Percentiles rank a stretch among this genome's conserved stretches.
Conservation (phyloP, 2,113 vertebrate genomes). For the Archilochus colubris region DNA sequence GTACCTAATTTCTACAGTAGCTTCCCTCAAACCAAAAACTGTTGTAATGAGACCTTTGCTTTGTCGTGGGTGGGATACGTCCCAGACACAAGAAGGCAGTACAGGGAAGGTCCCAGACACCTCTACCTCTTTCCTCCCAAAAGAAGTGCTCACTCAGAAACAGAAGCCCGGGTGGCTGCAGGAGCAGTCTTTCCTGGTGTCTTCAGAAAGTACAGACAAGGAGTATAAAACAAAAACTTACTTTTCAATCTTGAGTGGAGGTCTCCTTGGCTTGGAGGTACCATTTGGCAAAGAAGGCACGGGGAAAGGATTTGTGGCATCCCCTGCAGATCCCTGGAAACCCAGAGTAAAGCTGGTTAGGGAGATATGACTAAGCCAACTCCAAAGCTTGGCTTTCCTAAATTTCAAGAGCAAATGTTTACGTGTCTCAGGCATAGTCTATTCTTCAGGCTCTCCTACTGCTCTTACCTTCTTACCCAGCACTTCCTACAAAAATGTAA, state of each 20-base stretch:
- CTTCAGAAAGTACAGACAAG: background rate
- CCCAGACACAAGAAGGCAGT: background rate
- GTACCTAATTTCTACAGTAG: background rate
- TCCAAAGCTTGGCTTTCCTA: background rate
- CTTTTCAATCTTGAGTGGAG: constrained; percentile 79
- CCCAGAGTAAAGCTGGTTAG: background rate
- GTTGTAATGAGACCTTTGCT: background rate
- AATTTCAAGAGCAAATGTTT: background rate
- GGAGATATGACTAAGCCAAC: background rate
- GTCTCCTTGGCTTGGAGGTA: constrained; percentile 76
- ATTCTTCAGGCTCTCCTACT: background rate
- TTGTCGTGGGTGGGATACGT: background rate
- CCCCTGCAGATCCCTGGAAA: constrained; percentile 76
- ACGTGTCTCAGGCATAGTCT: background rate
- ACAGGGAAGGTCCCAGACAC: background rate
- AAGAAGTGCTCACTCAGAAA: background rate
- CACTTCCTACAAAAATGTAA: background rate
- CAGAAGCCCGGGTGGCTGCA: background rate
- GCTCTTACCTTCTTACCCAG: background rate
- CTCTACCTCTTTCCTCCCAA: background rate
- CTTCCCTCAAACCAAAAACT: background rate
- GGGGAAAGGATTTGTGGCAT: constrained; percentile 65
- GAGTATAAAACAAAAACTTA: constrained; percentile 57
- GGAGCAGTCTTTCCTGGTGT: background rate
- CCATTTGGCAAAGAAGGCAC: constrained; percentile 79